These are phyloP conservation scores for Apus apus DNA, from an alignment of 2,113 vertebrate species.

Conservation along the genomic window DNA sequence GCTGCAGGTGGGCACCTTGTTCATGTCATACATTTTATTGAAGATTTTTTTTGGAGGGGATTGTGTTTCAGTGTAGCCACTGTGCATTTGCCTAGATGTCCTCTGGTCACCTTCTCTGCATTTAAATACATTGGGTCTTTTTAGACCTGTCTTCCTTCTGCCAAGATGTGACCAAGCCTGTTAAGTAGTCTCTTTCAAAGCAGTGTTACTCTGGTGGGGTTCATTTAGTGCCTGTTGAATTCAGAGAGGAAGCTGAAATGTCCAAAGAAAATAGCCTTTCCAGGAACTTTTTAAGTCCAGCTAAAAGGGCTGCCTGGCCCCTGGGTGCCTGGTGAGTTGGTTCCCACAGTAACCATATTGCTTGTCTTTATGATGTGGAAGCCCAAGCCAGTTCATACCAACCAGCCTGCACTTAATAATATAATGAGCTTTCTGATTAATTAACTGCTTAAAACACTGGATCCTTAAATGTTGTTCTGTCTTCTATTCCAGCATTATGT, in stretches of 20 bases:
- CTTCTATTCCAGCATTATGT: background rate
- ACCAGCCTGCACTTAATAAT: background rate
- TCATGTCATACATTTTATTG: fast-evolving
- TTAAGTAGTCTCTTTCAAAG: background rate
- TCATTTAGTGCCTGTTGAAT: background rate
- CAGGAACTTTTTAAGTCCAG: background rate
- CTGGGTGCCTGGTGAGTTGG: background rate
- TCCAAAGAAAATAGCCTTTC: background rate
- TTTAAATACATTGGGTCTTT: background rate
- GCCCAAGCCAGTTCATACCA: background rate
- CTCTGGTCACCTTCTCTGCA: background rate
- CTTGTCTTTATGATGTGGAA: constrained; percentile 2
- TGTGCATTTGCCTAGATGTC: background rate
- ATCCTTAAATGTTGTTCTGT: background rate
- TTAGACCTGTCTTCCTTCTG: background rate
- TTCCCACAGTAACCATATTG: constrained; percentile 47
- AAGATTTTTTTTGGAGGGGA: background rate
- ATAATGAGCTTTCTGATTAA: constrained; percentile 2
- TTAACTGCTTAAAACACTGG: background rate
- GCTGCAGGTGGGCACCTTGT: background rate
- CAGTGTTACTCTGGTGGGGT: background rate
- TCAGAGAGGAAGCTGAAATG: background rate
- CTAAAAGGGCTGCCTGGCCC: background rate
- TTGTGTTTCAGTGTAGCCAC: background rate
- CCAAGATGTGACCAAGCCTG: background rate